Conservation (phyloP, 2,797 vertebrate genomes). For the Cercopithecus hamlyni region DNA sequence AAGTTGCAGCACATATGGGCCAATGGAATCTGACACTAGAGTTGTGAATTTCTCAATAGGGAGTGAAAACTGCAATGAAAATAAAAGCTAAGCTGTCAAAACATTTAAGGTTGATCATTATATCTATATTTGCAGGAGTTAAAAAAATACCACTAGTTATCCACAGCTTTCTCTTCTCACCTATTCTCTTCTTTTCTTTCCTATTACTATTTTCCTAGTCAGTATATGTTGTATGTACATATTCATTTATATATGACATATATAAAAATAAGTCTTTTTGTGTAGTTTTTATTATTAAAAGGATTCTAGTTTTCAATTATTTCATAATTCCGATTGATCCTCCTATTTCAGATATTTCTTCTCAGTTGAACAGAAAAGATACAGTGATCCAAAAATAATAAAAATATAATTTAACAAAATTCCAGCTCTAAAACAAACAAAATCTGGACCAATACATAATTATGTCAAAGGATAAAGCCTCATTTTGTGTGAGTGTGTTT, state of each 20-base stretch:
- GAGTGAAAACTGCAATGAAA: background rate
- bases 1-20: background rate
- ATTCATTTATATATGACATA: background rate
- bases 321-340: background rate
- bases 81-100: background rate
- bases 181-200: background rate
- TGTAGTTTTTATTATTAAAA: background rate
- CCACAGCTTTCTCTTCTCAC: background rate
- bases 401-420: background rate
- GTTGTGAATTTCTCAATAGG: background rate
- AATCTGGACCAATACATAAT: background rate
- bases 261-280: background rate
- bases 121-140: background rate
- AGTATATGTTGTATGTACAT: background rate
- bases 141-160: background rate
- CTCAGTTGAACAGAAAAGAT: background rate
- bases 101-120: background rate
- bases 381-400: background rate
- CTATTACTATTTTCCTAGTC: background rate
- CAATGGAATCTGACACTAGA: background rate
- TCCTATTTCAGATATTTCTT: background rate
- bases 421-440: background rate
- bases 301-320: background rate
- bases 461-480: background rate
- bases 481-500: background rate